phyloP scores from a whole-genome alignment of 2,113 vertebrate genomes.

The Crotophaga sulcirostris region DNA sequence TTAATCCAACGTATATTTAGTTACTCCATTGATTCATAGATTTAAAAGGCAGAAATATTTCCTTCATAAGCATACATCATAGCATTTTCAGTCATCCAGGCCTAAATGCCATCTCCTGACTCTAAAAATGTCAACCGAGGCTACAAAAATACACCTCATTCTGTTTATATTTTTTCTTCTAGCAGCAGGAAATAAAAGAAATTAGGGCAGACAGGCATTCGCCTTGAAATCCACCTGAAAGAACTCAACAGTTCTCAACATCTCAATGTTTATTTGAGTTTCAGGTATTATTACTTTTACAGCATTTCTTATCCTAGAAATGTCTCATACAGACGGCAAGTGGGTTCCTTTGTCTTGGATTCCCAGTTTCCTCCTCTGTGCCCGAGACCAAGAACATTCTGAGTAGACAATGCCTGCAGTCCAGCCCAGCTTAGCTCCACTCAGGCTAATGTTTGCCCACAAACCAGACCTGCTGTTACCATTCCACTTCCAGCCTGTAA shows the following conservation, averaged over 20 bases:
- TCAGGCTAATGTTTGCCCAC: not conserved
- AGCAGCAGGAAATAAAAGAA: not conserved
- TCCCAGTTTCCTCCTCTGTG: not conserved
- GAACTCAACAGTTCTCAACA: not conserved
- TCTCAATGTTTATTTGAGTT: not conserved
- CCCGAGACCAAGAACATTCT: not conserved
- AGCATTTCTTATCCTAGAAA: not conserved
- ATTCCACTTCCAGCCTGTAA: not conserved
- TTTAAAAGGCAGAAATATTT: not conserved
- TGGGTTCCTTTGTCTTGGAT: not conserved
- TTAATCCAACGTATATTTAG: not conserved
- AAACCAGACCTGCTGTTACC: not conserved
- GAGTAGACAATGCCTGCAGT: not conserved
- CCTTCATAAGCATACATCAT: not conserved
- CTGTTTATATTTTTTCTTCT: not conserved
- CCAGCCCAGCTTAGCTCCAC: not conserved
- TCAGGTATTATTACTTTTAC: not conserved
- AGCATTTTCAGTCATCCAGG: slow-evolving; percentile 8
- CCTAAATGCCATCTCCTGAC: slow-evolving; percentile 18
- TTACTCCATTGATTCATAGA: not conserved
- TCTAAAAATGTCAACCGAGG: not conserved
- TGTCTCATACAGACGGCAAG: not conserved
- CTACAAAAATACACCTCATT: not conserved
- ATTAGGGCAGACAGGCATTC: not conserved
- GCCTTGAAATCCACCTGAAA: not conserved